Evolutionary conservation across 1,140 invertebrate genomes (phyloP).

Genomic region (Bacillus rossius): DNA sequence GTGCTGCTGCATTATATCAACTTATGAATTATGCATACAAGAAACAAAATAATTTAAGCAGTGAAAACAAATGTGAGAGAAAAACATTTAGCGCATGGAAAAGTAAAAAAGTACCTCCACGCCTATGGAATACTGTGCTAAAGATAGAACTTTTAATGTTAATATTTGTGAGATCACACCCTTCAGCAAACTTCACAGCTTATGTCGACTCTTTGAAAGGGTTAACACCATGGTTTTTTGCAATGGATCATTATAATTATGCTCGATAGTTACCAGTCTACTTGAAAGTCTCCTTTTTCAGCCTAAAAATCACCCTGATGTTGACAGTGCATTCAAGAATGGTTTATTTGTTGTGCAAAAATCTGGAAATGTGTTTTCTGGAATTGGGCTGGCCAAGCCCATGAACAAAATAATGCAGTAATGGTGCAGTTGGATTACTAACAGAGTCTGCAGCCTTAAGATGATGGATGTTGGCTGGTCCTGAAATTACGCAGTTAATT

Average conservation of each 20-base stretch:
- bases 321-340: conserved; percentile 5
- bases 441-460: conserved; percentile 25
- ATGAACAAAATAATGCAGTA: conserved; percentile 28
- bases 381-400: conserved; percentile 23
- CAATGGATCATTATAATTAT: conserved; percentile 20
- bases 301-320: not conserved
- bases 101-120: not conserved
- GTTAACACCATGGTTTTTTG: conserved; percentile 13
- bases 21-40: conserved; percentile 13
- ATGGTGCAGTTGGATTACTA: conserved; percentile 27
- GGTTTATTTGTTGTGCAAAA: conserved; percentile 19
- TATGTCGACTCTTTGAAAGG: conserved; percentile 11
- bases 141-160: conserved; percentile 12
- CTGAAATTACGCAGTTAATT: not conserved
- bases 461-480: conserved; percentile 18
- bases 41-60: no score
- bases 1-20: conserved; percentile 3
- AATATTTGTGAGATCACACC: conserved; percentile 11
- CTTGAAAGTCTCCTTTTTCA: conserved; percentile 6
- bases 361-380: conserved; percentile 15
- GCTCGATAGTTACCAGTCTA: conserved; percentile 22
- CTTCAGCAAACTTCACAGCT: conserved; percentile 3
- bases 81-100: conserved; percentile 3
- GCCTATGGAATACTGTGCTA: conserved; percentile 14
- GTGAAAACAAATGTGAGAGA: not conserved